Percentiles rank a stretch among this genome's conserved stretches.
Conservation (phyloP, 2,888 invertebrate genomes). For the Coleophora flavipennella region DNA sequence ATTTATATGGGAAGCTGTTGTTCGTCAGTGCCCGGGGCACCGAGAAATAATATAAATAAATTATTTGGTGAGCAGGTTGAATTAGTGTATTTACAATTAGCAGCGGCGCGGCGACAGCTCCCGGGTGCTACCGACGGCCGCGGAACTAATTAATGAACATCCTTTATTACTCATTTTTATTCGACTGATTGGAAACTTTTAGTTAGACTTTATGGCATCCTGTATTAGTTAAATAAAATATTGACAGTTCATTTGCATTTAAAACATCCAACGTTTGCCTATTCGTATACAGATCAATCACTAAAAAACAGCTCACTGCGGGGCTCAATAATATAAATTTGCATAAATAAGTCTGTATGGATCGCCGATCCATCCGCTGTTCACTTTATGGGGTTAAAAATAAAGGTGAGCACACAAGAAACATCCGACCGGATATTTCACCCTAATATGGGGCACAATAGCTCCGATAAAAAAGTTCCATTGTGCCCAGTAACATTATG, state of each 20-base stretch:
- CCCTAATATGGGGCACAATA: constrained; percentile 63
- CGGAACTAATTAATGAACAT: constrained; percentile 46
- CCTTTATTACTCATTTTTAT: no score
- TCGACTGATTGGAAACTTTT: no score
- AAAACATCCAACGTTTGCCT: no score
- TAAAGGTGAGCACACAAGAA: constrained; percentile 60
- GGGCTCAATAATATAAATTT: background rate
- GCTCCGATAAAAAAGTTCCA: constrained; percentile 62
- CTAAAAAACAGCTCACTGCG: background rate
- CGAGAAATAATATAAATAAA: constrained; percentile 67
- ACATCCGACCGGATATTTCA: constrained; percentile 72
- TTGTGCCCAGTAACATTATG: constrained; percentile 67
- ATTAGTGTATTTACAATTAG: constrained; percentile 69
- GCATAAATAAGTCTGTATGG: no score
- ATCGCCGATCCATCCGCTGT: constrained; percentile 43
- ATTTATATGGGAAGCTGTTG: constrained; percentile 62
- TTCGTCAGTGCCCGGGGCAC: constrained; percentile 44
- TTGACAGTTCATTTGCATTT: no score
- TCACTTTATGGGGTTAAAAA: constrained; percentile 47
- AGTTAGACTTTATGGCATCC: no score
- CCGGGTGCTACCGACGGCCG: constrained; percentile 54
- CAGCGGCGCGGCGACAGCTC: constrained; percentile 58
- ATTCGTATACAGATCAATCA: no score
- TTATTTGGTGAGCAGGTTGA: constrained; percentile 49
- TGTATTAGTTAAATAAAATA: no score